Base-by-base conservation (phyloP, 2,888 invertebrate species). In the Pseudanteris insignis region DNA sequence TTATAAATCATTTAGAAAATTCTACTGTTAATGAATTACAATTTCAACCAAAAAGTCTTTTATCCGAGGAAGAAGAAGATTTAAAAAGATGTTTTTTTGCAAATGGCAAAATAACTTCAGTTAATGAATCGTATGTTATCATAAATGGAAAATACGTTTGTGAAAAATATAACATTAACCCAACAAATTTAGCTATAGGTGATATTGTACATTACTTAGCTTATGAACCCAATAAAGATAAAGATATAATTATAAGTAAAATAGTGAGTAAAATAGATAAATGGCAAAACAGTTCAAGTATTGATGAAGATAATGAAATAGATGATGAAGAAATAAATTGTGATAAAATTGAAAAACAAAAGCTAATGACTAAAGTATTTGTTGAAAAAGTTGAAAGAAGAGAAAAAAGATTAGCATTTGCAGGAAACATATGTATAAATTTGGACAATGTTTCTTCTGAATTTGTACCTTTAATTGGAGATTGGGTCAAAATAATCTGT, bases 401-500 rank as follows among this genome's bases (percentile, higher is more conserved):
- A 8, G 67, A 79, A 11, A 80, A 78, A 10, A 71, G 84, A 65
- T 63, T 72, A 10, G 66, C 82, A 8, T 67, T 75, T 8, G 81
- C 89, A 0, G 84, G 84, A 43, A 81, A 85, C 48, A 71, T 88
- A n/a, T 81, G 78, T 46, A 81, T 90, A 38, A 83, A 85, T 71
- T 79, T 91, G 37, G 87, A 90, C 71, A 77, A 83, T 36, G 83
- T 89, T 0, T 79, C 82, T 64, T 83, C 86, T 1, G 84, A 84
- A 40, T 88, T 90, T 75, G 76, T 89, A 28, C 90, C 90, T 1
- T 78, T 86, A 10, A 81, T 84, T 62, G 91, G 91, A 1, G 91
- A 91, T 75, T 87, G 88, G 83, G 70, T 91, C 11, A 84, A 85
- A 72, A 70, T 90, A 26, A 83, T 84, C 55, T 86, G 86, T 38